phyloP scores from a whole-genome alignment of 2,797 vertebrate species.

The Valencia hispanica region DNA sequence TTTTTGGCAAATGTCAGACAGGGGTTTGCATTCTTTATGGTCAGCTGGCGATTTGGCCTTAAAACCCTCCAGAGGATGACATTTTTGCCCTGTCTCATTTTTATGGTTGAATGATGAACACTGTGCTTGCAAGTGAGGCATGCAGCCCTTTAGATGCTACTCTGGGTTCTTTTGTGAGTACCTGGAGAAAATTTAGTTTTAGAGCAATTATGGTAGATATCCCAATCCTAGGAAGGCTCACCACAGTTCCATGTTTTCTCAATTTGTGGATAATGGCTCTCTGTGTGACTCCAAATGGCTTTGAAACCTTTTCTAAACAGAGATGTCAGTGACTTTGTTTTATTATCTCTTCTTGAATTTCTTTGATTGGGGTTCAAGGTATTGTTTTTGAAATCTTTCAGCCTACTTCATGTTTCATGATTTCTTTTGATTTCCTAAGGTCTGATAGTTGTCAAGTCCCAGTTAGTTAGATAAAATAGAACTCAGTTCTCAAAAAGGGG shows the following conservation, averaged over 20 bases:
- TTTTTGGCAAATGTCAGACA: neutral
- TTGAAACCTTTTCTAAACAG: no score
- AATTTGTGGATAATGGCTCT: neutral
- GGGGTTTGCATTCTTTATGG: no score
- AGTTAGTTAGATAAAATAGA: neutral
- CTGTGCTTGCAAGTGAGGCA: neutral
- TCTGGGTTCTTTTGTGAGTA: no score
- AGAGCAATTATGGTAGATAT: neutral
- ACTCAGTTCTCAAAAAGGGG: neutral
- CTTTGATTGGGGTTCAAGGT: no score
- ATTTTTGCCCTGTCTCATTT: neutral
- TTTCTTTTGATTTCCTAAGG: neutral
- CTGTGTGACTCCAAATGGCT: neutral
- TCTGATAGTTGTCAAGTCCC: neutral
- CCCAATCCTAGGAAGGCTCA: neutral
- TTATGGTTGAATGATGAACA: neutral
- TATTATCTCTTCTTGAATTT: no score
- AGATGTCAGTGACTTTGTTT: no score
- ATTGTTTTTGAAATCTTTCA: no score
- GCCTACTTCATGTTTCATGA: neutral
- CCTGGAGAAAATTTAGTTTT: neutral
- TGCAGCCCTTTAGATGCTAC: neutral
- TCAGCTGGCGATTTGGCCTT: neutral
- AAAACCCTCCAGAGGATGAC: neutral
- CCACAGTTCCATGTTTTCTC: neutral